phyloP scores from a whole-genome alignment of 2,888 invertebrate species.

The Plebejus melissa region DNA sequence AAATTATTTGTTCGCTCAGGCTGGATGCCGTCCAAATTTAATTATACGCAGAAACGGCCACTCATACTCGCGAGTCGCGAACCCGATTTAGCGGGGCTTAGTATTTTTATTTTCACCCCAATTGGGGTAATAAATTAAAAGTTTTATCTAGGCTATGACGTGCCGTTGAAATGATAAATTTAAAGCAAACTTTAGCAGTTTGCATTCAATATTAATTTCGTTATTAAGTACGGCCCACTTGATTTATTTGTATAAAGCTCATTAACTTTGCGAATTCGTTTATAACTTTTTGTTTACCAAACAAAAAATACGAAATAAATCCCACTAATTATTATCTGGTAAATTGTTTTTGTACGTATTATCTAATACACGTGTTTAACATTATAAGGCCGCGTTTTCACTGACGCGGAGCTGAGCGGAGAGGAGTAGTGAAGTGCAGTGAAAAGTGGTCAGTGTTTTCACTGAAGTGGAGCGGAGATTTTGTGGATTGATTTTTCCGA shows the following conservation, averaged over 20 bases:
- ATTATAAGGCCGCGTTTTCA: no score
- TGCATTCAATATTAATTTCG: constrained; percentile 10
- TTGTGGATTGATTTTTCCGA: no score
- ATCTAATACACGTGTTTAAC: no score
- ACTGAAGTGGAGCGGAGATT: no score
- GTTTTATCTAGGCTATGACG: constrained; percentile 22
- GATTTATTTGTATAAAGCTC: constrained; percentile 8
- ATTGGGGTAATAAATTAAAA: constrained; percentile 26
- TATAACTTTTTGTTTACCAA: not conserved
- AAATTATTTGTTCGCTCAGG: constrained; percentile 71
- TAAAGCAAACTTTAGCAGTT: constrained; percentile 18
- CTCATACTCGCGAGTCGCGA: constrained; percentile 58
- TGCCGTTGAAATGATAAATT: constrained; percentile 25
- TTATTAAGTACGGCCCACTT: not conserved
- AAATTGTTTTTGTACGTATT: not conserved
- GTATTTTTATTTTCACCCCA: constrained; percentile 19
- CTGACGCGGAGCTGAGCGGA: no score
- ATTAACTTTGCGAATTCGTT: not conserved
- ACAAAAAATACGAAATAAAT: not conserved
- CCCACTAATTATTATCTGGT: not conserved
- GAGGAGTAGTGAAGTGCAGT: no score
- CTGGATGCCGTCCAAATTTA: constrained; percentile 74
- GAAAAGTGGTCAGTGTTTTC: no score
- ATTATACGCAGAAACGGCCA: constrained; percentile 67
- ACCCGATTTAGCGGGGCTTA: constrained; percentile 46